Base-by-base conservation (phyloP, 2,888 invertebrate species). In the Eretmocerus hayati region DNA sequence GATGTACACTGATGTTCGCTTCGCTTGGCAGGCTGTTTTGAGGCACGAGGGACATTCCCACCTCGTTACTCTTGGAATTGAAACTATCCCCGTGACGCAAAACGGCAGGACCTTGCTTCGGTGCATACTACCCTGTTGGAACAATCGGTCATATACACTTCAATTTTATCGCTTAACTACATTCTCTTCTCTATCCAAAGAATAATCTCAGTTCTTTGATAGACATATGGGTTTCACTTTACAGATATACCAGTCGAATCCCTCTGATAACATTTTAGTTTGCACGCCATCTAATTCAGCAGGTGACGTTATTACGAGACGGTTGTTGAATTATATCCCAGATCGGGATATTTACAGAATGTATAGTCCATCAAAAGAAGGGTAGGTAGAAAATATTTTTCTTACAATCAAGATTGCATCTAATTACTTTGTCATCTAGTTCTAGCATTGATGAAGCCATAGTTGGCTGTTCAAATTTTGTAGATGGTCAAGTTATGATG, bases 201-300 rank as follows among this genome's bases (percentile, higher is more conserved):
- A n/a, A n/a, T n/a, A n/a, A n/a, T n/a, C n/a, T n/a, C n/a, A n/a
- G n/a, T n/a, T n/a, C n/a, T n/a, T n/a, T n/a, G n/a, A n/a, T n/a
- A n/a, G n/a, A n/a, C n/a, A n/a, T n/a, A n/a, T n/a, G n/a, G n/a
- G n/a, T n/a, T n/a, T n/a, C 21, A 36, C 32, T 45, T 50, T 50
- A 39, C 38, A 72, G 69, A 62, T 69, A 47, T 62, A 62, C 51
- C 56, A 54, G 42, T 5, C 15, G n/a, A 33, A 33, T n/a, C 67
- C 73, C 1, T 60, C 69, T 0, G 68, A 72, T 5, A 70, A 68
- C 49, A 77, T 86, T 52, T 69, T 87, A 22, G 76, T 84, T 3
- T 80, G 83, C 59, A 78, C 85, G 1, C 80, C 83, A 1, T 83
- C 86, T 2, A 87, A 87, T 68, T 76, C 81, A 48, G 85, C 86